Evolutionary conservation across 2,797 vertebrate species (phyloP).

Genomic region (Argentina silus): DNA sequence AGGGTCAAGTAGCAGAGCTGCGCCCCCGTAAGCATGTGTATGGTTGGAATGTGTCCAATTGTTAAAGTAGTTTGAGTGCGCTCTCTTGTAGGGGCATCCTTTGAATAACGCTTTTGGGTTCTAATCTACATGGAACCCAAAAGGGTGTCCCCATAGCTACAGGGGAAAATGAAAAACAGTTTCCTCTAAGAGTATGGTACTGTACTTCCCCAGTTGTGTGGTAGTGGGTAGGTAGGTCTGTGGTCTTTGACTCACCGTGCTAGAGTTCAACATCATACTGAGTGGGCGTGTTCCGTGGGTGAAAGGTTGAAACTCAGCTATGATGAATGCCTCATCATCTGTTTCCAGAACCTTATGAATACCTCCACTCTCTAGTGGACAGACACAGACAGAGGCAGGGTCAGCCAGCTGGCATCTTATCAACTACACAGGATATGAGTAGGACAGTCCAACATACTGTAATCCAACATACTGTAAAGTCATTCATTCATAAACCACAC

Average conservation of each 20-base stretch:
- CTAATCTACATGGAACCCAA: neutral
- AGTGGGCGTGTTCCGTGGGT: neutral
- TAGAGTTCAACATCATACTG: constrained; percentile 43
- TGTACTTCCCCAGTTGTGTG: neutral
- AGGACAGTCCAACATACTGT: neutral
- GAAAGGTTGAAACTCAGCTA: constrained; percentile 68
- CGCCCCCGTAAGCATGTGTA: too few relatives aligned
- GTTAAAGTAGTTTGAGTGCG: neutral
- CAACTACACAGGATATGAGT: neutral
- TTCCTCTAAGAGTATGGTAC: neutral
- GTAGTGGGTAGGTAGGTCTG: neutral
- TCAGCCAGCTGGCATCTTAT: neutral
- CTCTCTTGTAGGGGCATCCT: too few relatives aligned
- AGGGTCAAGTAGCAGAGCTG: too few relatives aligned
- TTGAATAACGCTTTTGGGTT: neutral
- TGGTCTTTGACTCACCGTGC: constrained; percentile 56
- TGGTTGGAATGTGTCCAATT: neutral
- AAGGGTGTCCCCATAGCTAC: neutral
- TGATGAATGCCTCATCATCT: constrained; percentile 37
- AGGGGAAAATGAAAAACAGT: neutral
- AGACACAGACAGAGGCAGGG: neutral
- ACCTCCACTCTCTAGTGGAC: constrained; percentile 57
- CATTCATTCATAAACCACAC: neutral
- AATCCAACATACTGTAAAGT: neutral
- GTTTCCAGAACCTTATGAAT: constrained; percentile 71